Percentiles rank a stretch among this genome's conserved stretches.
Conservation (phyloP, 2,113 vertebrate genomes). For the Cephalophus harveyi region DNA sequence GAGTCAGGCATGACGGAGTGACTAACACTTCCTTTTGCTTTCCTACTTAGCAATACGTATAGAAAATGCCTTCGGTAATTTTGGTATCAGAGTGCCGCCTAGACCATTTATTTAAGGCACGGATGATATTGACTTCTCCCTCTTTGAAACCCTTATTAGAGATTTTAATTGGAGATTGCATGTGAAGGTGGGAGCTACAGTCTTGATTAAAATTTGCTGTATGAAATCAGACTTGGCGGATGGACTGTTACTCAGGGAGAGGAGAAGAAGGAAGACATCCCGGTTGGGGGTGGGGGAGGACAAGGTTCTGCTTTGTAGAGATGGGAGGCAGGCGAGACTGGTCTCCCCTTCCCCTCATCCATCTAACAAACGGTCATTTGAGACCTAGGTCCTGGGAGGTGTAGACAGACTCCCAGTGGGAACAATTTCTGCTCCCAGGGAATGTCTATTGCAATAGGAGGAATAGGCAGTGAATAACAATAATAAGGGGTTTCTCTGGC, state of each 20-base stretch:
- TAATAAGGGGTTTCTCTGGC: neutral
- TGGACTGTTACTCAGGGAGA: neutral
- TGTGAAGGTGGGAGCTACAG: neutral
- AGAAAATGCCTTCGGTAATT: neutral
- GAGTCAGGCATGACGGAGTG: fast-evolving
- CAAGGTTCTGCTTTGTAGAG: fast-evolving
- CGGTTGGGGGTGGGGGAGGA: neutral
- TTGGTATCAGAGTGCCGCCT: neutral
- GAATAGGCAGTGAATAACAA: neutral
- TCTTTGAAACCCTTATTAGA: neutral
- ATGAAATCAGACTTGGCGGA: neutral
- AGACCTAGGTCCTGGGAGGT: neutral
- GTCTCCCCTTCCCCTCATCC: neutral
- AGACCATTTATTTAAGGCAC: neutral
- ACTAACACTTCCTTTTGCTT: neutral
- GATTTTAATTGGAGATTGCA: neutral
- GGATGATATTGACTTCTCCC: neutral
- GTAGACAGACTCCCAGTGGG: neutral
- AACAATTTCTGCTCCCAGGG: neutral
- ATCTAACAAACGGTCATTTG: neutral
- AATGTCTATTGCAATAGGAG: neutral
- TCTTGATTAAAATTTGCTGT: too few species aligned
- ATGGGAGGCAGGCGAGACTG: neutral
- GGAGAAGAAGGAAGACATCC: neutral
- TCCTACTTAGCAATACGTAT: neutral